Conservation (phyloP, 2,797 vertebrate species). For the Myotis findleyi region DNA sequence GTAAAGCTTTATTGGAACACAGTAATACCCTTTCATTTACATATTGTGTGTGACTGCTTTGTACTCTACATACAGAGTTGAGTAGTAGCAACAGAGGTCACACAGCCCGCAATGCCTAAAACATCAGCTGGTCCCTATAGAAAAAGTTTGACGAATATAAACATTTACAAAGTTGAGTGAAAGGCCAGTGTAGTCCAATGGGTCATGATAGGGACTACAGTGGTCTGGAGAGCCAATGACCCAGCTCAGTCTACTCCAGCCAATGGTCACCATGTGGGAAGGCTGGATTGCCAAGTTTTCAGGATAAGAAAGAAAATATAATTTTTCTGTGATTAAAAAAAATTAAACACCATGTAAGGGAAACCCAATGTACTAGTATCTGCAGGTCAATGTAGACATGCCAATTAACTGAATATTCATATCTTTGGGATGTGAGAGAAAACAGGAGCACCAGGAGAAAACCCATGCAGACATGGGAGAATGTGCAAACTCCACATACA, state of each 20-base stretch:
- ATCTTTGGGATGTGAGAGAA: no score
- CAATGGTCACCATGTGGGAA: fast-evolving
- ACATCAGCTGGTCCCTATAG: fast-evolving
- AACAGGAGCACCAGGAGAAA: fast-evolving
- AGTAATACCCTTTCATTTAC: fast-evolving
- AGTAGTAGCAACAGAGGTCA: fast-evolving
- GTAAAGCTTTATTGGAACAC: not conserved
- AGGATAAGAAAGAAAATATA: not conserved
- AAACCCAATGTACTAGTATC: not conserved
- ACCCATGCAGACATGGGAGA: no score
- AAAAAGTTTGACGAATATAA: not conserved
- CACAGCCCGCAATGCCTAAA: fast-evolving
- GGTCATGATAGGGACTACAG: fast-evolving
- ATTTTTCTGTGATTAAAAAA: not conserved
- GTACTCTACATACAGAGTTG: fast-evolving
- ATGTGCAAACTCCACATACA: no score
- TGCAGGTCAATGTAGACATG: not conserved
- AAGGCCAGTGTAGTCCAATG: fast-evolving
- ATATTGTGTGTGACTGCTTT: fast-evolving
- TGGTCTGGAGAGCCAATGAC: fast-evolving
- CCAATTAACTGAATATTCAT: no score
- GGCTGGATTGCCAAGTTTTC: not conserved
- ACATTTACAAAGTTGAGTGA: not conserved
- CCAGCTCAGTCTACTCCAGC: fast-evolving
- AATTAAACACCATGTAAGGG: not conserved